Conservation (phyloP, 1,140 invertebrate genomes). For the Papilio polytes region DNA sequence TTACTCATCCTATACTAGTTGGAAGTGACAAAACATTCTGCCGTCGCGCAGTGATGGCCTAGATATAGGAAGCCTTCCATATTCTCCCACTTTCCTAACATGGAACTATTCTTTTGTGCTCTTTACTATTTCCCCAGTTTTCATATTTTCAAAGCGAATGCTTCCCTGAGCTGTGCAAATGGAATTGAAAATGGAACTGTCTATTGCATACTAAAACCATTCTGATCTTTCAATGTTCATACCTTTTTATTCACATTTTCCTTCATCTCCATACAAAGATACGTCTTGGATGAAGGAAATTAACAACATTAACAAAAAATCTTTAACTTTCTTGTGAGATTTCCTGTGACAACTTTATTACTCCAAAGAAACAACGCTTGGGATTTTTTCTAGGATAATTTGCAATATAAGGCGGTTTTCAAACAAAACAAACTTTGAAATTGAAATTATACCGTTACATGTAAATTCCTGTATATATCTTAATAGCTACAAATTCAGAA, state of each 20-base stretch:
- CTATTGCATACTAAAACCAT: slow-evolving; percentile 6
- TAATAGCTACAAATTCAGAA: not conserved
- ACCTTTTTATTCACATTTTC: not conserved
- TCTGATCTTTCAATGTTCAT: not conserved
- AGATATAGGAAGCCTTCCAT: slow-evolving; percentile 45
- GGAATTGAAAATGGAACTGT: slow-evolving; percentile 34
- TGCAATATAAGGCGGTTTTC: not conserved
- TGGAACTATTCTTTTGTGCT: slow-evolving; percentile 31
- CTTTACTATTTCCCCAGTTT: slow-evolving; percentile 27
- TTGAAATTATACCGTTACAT: not conserved
- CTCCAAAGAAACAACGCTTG: not conserved
- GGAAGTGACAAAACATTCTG: slow-evolving; percentile 40
- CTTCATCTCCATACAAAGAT: not conserved
- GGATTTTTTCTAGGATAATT: not conserved
- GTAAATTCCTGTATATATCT: not conserved
- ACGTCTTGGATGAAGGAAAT: not conserved
- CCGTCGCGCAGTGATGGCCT: slow-evolving; percentile 46
- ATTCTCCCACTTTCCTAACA: slow-evolving; percentile 28
- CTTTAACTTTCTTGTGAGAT: not conserved
- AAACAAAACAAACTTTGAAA: not conserved
- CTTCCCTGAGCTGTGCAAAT: slow-evolving; percentile 6
- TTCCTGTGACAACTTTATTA: not conserved
- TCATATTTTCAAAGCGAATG: slow-evolving; percentile 35
- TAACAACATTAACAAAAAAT: too few relatives aligned
- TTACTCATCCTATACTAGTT: not conserved